phyloP scores from a whole-genome alignment of 1,140 invertebrate species.

The Cryptotermes secundus region DNA sequence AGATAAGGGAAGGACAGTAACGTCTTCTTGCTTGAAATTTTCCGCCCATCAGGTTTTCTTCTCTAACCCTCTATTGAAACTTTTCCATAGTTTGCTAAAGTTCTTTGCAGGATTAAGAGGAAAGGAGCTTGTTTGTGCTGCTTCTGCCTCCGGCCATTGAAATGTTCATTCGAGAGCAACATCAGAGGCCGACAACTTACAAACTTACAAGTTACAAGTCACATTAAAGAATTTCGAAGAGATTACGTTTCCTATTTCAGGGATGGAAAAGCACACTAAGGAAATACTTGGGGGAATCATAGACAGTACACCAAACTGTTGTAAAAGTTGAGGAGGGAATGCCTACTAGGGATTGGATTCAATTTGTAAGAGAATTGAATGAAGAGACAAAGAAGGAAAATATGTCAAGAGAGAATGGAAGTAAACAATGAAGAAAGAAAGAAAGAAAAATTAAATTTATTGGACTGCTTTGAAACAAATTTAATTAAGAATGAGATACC shows the following conservation, averaged over 20 bases:
- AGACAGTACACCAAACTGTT: not conserved
- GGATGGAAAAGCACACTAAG: not conserved
- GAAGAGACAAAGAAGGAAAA: too few species aligned
- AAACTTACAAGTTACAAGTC: constrained; percentile 7
- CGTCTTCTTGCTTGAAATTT: not conserved
- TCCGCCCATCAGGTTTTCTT: not conserved
- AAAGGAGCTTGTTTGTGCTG: not conserved
- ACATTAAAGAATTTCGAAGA: not conserved
- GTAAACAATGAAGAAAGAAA: too few species aligned
- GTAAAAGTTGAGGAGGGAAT: too few species aligned
- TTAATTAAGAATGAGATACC: too few species aligned
- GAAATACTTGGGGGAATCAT: not conserved
- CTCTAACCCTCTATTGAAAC: not conserved
- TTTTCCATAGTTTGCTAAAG: not conserved
- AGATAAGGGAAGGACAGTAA: not conserved
- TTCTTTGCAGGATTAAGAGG: not conserved
- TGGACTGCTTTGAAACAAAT: too few species aligned
- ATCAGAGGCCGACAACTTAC: not conserved
- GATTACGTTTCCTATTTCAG: not conserved
- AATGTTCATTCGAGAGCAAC: not conserved
- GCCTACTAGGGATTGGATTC: too few species aligned
- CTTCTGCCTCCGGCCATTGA: not conserved
- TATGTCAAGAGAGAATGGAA: too few species aligned
- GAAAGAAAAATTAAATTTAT: too few species aligned
- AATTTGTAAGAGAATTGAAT: too few species aligned